These are phyloP conservation scores for Lissonota sp. DNA, from an alignment of 2,888 invertebrate species.

Conservation along the genomic window DNA sequence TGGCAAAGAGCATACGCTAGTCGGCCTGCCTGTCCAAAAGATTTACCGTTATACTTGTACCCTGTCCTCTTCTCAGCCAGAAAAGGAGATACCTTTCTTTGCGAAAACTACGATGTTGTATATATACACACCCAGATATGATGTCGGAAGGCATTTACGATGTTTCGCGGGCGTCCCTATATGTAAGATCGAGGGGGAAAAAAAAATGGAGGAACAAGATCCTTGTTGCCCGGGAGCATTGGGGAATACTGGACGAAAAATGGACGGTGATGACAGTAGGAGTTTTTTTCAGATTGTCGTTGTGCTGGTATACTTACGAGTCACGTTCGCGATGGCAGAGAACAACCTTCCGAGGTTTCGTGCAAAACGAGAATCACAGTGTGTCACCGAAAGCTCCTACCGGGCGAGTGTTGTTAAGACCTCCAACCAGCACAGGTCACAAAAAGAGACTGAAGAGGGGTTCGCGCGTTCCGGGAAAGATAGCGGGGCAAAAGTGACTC, in stretches of 20 bases:
- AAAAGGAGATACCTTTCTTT: slow-evolving; percentile 30
- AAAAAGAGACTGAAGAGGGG: slow-evolving; percentile 10
- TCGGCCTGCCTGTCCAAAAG: slow-evolving; percentile 33
- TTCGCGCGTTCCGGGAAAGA: slow-evolving; percentile 59
- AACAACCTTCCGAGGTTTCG: slow-evolving; percentile 40
- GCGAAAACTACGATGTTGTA: background rate
- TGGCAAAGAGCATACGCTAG: slow-evolving; percentile 39
- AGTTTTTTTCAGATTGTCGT: slow-evolving; percentile 1
- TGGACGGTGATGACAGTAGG: slow-evolving; percentile 14
- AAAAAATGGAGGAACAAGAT: background rate
- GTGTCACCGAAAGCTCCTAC: slow-evolving; percentile 45
- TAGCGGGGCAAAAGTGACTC: slow-evolving; percentile 49
- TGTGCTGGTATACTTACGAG: slow-evolving; percentile 4
- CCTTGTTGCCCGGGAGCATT: slow-evolving; percentile 28
- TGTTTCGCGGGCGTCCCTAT: slow-evolving; percentile 39
- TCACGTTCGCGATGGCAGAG: slow-evolving; percentile 38
- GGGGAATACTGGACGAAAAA: slow-evolving; percentile 25
- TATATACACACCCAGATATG: slow-evolving; percentile 32
- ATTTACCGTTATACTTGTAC: slow-evolving; percentile 37
- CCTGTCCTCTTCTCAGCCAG: slow-evolving; percentile 28
- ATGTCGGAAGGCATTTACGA: slow-evolving; percentile 45
- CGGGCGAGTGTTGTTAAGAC: slow-evolving; percentile 18
- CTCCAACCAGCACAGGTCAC: slow-evolving; percentile 14
- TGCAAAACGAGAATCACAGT: slow-evolving; percentile 60
- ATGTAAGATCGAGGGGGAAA: slow-evolving; percentile 15